Base-by-base conservation (phyloP, 2,113 vertebrate species). In the Hiodon tergisus region DNA sequence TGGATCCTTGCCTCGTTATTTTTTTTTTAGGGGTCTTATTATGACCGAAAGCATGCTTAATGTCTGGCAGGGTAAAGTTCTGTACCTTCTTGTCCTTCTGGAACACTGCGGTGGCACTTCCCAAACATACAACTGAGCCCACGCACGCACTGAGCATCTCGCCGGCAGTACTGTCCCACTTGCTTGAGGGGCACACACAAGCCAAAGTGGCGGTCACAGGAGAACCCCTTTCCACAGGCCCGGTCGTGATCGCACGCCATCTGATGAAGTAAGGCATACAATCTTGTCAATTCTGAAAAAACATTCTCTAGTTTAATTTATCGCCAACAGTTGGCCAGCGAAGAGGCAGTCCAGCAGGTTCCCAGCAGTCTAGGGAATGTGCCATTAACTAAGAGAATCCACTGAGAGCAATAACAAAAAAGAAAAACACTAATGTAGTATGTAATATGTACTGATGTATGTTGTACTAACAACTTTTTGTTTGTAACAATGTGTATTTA, bases 51-150 rank as follows among this genome's bases (percentile, higher is more conserved):
- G 59, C 59, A 61, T 4, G 1, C 0, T 14, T 13, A 14, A 14
- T 9, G n/a, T 61, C 10, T 13, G 14, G 46, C 4, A 16, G 53
- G 57, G 13, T 74, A 7, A 51, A 59, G 51, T 2, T 48, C 14
- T 81, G 81, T 86, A 94, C 94, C 94, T 78, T 95, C 92, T 48
- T 93, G 90, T 46, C 94, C 92, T 0, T 83, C 60, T 0, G 91
- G 85, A 60, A 83, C 81, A 63, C 90, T 92, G 80, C 85, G 87
- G 51, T 94, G 92, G 81, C 94, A 95, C 73, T 90, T 92, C 2
- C 94, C 94, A 50, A 94, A 96, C 87, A 94, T 94, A 85, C 94
- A 95, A 85, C 86, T 86, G 50, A 95, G 90, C 0, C 93, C 90
- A 2, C 52, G 86, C 76, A 91, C 85, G 52, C 94, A 96, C 84